Conservation (phyloP, 2,113 vertebrate species). For the Strigops habroptila region DNA sequence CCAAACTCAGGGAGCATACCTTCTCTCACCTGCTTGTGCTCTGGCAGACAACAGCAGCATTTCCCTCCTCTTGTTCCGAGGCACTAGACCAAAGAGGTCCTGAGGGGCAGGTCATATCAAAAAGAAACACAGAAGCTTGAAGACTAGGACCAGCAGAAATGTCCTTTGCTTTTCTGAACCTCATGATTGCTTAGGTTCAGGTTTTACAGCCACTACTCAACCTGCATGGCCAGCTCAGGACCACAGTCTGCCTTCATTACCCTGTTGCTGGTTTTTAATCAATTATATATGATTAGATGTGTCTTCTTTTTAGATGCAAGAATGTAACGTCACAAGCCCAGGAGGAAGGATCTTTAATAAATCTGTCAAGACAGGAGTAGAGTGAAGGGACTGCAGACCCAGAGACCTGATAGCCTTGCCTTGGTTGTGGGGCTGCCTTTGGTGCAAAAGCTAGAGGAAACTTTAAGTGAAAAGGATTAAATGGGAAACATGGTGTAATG, state of each 20-base stretch:
- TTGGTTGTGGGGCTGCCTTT: not conserved
- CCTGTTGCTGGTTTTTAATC: not conserved
- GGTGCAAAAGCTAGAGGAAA: not conserved
- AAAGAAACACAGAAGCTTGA: not conserved
- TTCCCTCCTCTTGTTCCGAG: not conserved
- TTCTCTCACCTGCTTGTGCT: not conserved
- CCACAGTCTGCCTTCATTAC: not conserved
- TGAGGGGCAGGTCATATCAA: accelerated
- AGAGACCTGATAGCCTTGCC: not conserved
- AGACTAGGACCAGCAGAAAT: not conserved
- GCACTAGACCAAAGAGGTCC: not conserved
- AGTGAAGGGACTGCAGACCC: accelerated
- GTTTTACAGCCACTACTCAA: not conserved
- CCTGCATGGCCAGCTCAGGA: not conserved
- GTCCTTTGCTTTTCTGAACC: not conserved
- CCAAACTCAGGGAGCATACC: not conserved
- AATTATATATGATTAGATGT: not conserved
- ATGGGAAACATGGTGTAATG: not conserved
- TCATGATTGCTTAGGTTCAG: not conserved
- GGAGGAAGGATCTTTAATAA: not conserved
- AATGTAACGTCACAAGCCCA: not conserved
- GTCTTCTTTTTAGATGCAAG: not conserved
- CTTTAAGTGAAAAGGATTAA: not conserved
- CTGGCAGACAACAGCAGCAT: not conserved
- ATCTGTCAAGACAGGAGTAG: not conserved